Base-by-base conservation (phyloP, 35 echinoderm and acorn worm species). In the Anneissia japonica region DNA sequence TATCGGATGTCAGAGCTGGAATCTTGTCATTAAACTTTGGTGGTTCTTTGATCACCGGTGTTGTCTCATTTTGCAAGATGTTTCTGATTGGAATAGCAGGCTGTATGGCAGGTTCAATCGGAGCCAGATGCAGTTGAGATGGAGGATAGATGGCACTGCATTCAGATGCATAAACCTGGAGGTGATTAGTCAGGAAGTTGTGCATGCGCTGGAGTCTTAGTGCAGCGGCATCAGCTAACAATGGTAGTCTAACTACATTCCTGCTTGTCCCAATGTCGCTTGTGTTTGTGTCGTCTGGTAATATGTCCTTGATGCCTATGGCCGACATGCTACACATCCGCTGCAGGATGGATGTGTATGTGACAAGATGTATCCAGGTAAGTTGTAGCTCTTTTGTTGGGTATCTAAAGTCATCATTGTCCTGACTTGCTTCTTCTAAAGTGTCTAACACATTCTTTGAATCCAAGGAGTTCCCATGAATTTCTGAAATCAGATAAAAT, bases 281-380 rank as follows among this genome's bases (percentile, higher is more conserved):
- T 85, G 46, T 34, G 75, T 46, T 79, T 82, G 72, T 94, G 76
- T 38, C 32, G 76, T 79, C 76, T 79, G 76, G 11, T 35, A 79
- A 4, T 5, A 12, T 32, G 32, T 91, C 83, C 41, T 88, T 88
- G 0, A 93, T 21, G 31, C 84, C 89, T 10, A 93, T 38, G 26
- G 95, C 76, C 34, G 89, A 87, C 43, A 91, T 77, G 80, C 87
- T 97, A 35, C 95, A 93, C 76, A 93, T 85, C 19, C 95, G 86
- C 83, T 93, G 91, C 7, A 98, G 83, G 86, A 98, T 90, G 23
- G 91, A 78, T 19, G 91, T 98, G 40, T 98, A 98, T 32, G 89
- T 87, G 37, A 94, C 35, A 19, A 98, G 83, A 88, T 98, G 95
- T 21, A 93, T 75, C 95, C 95, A 98, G 11, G 88, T 94, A 51